Base-by-base conservation (phyloP, 2,113 vertebrate species). In the Perca schrenkii region DNA sequence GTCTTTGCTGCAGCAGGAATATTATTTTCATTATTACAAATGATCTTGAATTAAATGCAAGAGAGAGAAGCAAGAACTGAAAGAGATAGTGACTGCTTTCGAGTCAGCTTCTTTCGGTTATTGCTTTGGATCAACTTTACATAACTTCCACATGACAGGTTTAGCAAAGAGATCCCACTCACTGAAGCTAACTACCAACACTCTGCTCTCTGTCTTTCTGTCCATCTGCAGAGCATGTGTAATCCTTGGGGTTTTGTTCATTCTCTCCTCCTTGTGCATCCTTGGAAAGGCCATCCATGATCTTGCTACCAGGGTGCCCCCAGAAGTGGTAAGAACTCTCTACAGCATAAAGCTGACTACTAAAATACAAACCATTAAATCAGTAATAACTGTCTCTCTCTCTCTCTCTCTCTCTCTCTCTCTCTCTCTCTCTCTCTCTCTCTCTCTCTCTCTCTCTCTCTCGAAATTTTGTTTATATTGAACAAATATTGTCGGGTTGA, bases 241-340 rank as follows among this genome's bases (percentile, higher is more conserved):
- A 76, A 95, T 99, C 91, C 94, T 99, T 77, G 98, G 98, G 50
- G 88, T 97, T 74, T 96, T 99, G 90, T 99, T 99, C 86, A 90
- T 99, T 69, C 95, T 99, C 81, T 99, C 98, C 62, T 97, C 98
- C 74, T 2, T 99, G 89, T 99, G 98, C 89, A 99, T 99, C 90
- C 93, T 99, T 91, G 97, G 97, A 90, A 99, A 99, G 95, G 98
- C 98, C 81, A 97, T 98, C 91, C 97, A 99, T 52, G 97, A 99
- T 89, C 96, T 99, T 86, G 96, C 96, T 0, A 97, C 95, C 43
- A 96, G 90, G 91, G 94, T 98, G 88, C 96, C 97, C 65, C 98
- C 98, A 65, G 97, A 99, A 97, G 98, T 99, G 97, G 98, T 99
- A 96, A 98, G 96, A 85, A 2, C 2, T 28, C 28, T 28, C 2